Evolutionary conservation across 37 sponge, comb jelly and placozoan species (phyloP).

Genomic region (Spongilla lacustris): DNA sequence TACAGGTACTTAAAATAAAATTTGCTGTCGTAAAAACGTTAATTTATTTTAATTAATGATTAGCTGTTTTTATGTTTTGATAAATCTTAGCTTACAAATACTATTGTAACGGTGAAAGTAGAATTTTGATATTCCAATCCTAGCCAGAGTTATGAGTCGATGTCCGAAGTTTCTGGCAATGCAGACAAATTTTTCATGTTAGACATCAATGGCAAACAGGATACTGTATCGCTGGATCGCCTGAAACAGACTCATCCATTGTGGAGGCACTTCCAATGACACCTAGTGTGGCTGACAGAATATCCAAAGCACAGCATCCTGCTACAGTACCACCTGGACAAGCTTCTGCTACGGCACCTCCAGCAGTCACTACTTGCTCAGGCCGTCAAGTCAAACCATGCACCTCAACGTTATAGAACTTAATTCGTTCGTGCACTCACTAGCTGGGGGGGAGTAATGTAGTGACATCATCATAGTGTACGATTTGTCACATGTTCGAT

Average conservation of each 20-base stretch:
- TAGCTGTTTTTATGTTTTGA: too few species aligned
- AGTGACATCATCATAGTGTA: not conserved
- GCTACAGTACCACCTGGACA: not conserved
- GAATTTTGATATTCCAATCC: too few species aligned
- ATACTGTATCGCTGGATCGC: not conserved
- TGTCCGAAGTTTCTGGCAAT: too few species aligned
- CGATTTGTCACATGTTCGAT: not conserved
- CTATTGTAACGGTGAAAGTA: too few species aligned
- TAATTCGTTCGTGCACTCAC: not conserved
- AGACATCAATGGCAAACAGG: constrained; percentile 1
- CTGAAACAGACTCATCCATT: not conserved
- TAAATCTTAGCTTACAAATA: too few species aligned
- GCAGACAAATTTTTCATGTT: not conserved
- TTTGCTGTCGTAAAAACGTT: too few species aligned
- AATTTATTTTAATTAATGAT: too few species aligned
- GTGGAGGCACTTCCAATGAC: not conserved
- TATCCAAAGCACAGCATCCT: constrained; percentile 1
- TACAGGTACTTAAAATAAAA: too few species aligned
- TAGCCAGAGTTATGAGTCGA: too few species aligned
- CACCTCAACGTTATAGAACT: not conserved
- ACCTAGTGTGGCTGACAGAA: not conserved
- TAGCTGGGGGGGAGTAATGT: not conserved
- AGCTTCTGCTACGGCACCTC: not conserved
- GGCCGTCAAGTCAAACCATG: not conserved
- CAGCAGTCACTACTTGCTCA: not conserved